Evolutionary conservation across 2,113 vertebrate species (phyloP).

Genomic region (Candoia aspera): DNA sequence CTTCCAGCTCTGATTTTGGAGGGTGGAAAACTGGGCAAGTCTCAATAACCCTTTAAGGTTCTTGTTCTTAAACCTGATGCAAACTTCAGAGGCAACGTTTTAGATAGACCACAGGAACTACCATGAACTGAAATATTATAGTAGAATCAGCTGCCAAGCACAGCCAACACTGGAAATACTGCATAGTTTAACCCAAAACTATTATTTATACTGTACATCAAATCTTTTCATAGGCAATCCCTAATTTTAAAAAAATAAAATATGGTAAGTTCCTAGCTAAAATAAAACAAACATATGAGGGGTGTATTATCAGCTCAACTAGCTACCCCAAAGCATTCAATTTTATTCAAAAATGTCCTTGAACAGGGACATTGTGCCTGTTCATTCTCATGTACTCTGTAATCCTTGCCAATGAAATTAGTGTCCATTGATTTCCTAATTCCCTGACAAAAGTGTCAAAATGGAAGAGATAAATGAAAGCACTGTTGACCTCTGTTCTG

Average conservation of each 20-base stretch:
- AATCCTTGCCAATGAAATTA: conserved; percentile 68
- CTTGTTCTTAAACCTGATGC: conserved; percentile 12
- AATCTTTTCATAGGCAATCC: neutral
- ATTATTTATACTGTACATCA: neutral
- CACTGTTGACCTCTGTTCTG: conserved; percentile 51
- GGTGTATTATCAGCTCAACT: conserved; percentile 54
- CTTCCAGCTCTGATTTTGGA: conserved; percentile 3
- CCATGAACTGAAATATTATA: neutral
- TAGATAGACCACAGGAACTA: neutral
- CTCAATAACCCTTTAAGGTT: conserved; percentile 11
- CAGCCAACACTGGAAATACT: neutral
- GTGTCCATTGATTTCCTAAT: conserved; percentile 61
- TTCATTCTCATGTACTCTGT: conserved; percentile 49
- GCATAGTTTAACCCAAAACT: neutral
- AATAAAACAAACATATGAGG: conserved; percentile 31
- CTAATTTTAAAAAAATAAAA: neutral
- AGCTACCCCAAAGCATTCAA: conserved; percentile 48
- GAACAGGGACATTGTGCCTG: conserved; percentile 53
- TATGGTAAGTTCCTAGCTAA: neutral
- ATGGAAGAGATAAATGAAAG: conserved; percentile 62
- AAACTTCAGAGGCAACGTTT: conserved; percentile 10
- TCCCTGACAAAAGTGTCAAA: conserved; percentile 67
- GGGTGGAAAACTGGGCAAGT: conserved; percentile 7
- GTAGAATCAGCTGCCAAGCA: neutral
- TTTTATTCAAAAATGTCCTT: conserved; percentile 63